Percentiles rank a stretch among this genome's conserved stretches.
Evolutionary conservation across 2,113 vertebrate species (phyloP).

Genomic region (Aramus guarauna): DNA sequence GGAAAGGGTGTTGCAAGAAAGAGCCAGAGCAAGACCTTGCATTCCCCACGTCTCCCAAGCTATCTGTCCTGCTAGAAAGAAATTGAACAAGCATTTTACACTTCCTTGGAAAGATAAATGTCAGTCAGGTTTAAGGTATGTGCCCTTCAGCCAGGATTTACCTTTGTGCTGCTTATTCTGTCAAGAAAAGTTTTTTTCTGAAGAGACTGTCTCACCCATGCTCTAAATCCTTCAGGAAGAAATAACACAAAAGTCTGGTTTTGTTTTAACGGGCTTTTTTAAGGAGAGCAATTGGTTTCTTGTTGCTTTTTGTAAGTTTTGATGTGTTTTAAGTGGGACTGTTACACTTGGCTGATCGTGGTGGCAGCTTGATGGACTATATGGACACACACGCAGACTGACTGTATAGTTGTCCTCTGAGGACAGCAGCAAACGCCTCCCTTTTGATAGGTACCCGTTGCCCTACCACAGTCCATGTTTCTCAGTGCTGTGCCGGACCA

Average conservation of each 20-base stretch:
- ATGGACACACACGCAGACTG: neutral
- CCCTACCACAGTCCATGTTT: neutral
- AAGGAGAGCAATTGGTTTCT: neutral
- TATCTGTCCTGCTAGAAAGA: neutral
- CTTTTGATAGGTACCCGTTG: neutral
- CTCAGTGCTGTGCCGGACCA: neutral
- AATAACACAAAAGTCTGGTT: neutral
- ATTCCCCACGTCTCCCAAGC: neutral
- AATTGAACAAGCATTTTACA: conserved; percentile 5
- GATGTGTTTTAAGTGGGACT: neutral
- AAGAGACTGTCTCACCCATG: neutral
- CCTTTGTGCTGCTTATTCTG: conserved; percentile 16
- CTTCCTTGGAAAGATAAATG: conserved; percentile 25
- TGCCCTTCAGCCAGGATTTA: conserved; percentile 52
- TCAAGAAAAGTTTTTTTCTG: neutral
- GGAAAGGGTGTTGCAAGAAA: conserved; percentile 8
- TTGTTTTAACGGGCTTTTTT: neutral
- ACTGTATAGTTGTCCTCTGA: neutral
- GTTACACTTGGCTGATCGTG: neutral
- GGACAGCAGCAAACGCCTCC: neutral
- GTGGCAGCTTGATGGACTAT: neutral
- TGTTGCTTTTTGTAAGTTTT: neutral
- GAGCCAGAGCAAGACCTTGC: neutral
- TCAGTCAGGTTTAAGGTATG: conserved; percentile 30
- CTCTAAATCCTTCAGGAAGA: neutral